These are phyloP conservation scores for Drosophila ohnishii DNA, from an alignment of 1,140 invertebrate species.

Conservation along the genomic window DNA sequence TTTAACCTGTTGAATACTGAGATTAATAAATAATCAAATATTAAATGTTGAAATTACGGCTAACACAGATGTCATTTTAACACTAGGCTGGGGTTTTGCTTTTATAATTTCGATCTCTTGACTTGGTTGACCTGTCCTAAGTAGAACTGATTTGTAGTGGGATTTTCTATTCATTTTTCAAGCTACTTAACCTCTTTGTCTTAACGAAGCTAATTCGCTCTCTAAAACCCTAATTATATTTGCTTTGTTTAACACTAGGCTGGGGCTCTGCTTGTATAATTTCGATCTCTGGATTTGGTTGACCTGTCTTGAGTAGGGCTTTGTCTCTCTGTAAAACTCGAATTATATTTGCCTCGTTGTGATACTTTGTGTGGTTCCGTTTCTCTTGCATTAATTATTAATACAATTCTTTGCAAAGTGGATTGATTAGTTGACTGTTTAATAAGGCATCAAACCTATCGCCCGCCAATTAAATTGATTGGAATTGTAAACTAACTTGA, in stretches of 20 bases:
- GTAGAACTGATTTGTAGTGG: conserved; percentile 1
- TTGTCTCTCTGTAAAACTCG: neutral
- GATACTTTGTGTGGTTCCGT: neutral
- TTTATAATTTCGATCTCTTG: neutral
- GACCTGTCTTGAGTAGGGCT: neutral
- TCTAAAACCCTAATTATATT: neutral
- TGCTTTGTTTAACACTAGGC: neutral
- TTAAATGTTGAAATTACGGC: neutral
- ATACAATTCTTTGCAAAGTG: neutral
- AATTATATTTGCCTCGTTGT: neutral
- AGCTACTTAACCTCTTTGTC: conserved; percentile 16
- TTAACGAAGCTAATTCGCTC: neutral
- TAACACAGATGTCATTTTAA: conserved; percentile 7
- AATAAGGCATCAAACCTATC: conserved; percentile 29
- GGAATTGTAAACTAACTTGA: conserved; percentile 5
- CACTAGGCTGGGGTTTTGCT: neutral
- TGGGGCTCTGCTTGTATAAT: neutral
- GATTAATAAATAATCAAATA: conserved; percentile 8
- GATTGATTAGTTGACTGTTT: conserved; percentile 10
- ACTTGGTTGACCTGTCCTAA: neutral
- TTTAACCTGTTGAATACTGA: neutral
- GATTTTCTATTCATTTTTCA: neutral
- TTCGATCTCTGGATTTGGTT: neutral
- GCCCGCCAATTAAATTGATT: conserved; percentile 21
- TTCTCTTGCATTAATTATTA: conserved; percentile 26